Percentiles rank a stretch among this genome's conserved stretches.
These are phyloP conservation scores for Pholis gunnellus DNA, from an alignment of 2,113 vertebrate species.

Conservation along the genomic window DNA sequence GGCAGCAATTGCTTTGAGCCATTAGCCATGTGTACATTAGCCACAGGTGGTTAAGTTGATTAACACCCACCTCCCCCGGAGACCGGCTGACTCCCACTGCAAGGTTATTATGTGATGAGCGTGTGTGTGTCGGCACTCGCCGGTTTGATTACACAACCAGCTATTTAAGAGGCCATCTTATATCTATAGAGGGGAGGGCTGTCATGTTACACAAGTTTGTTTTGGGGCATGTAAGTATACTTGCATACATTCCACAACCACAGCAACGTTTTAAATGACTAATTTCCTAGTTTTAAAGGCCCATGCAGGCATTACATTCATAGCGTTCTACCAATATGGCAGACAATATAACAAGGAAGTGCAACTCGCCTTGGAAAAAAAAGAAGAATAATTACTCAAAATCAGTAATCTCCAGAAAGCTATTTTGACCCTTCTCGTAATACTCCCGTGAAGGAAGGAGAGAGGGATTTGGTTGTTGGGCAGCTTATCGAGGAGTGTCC, in stretches of 20 bases:
- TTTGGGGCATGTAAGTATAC: slow-evolving; percentile 36
- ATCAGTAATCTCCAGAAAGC: slow-evolving; percentile 37
- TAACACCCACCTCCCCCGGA: not conserved
- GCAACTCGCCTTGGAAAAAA: slow-evolving; percentile 55
- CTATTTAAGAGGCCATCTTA: slow-evolving; percentile 18
- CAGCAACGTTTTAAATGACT: slow-evolving; percentile 56
- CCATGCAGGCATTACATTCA: slow-evolving; percentile 82
- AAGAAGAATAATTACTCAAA: slow-evolving; percentile 39
- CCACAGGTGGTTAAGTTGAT: not conserved
- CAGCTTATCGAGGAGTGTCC: slow-evolving; percentile 35
- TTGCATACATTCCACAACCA: slow-evolving; percentile 71
- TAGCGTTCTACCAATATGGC: slow-evolving; percentile 85
- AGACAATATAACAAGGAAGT: slow-evolving; percentile 77
- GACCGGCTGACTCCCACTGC: not conserved
- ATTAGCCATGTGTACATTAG: not conserved
- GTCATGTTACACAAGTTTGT: slow-evolving; percentile 30
- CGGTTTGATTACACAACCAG: slow-evolving; percentile 24
- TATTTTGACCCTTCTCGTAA: slow-evolving; percentile 23
- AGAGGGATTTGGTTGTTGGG: slow-evolving; percentile 53
- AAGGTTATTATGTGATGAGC: slow-evolving; percentile 3
- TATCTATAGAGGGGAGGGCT: not conserved
- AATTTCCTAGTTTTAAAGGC: slow-evolving; percentile 70
- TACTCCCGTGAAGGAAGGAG: slow-evolving; percentile 38
- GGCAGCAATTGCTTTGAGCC: slow-evolving; percentile 14
- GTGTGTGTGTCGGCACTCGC: not conserved